Percentiles rank a stretch among this genome's conserved stretches.
These are phyloP conservation scores for Polia nebulosa DNA, from an alignment of 2,888 invertebrate genomes.

Conservation along the genomic window DNA sequence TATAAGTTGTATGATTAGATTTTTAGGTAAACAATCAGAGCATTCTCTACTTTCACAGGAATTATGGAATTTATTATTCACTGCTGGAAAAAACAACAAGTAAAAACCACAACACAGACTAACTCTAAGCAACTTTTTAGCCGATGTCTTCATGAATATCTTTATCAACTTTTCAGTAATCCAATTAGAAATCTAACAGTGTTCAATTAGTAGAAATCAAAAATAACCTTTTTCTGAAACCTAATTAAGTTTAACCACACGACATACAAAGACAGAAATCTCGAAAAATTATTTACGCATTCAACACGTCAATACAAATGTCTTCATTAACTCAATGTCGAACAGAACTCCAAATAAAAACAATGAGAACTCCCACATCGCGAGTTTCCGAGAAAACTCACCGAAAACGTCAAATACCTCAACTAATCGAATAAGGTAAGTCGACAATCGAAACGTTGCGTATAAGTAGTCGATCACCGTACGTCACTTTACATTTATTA, in stretches of 20 bases:
- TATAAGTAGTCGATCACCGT: constrained; percentile 71
- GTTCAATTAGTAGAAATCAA: constrained; percentile 14
- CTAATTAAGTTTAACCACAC: constrained; percentile 38
- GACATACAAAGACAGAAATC: constrained; percentile 22
- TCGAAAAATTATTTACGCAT: constrained; percentile 77
- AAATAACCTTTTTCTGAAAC: not conserved
- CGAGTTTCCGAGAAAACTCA: constrained; percentile 84
- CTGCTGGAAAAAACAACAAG: not conserved
- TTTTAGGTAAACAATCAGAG: not conserved
- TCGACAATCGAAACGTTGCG: constrained; percentile 76
- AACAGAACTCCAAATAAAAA: constrained; percentile 76
- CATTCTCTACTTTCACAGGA: not conserved
- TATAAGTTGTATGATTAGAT: too few relatives aligned
- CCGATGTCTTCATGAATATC: not conserved
- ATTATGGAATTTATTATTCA: too few relatives aligned
- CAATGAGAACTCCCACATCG: constrained; percentile 85
- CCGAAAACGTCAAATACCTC: constrained; percentile 83
- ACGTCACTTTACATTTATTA: constrained; percentile 71
- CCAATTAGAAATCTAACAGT: constrained; percentile 16
- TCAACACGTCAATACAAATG: constrained; percentile 83
- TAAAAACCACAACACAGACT: not conserved
- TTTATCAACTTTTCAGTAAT: not conserved
- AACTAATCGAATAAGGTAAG: constrained; percentile 82
- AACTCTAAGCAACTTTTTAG: not conserved
- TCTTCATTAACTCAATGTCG: constrained; percentile 83